Percentiles rank a stretch among this genome's conserved stretches.
Conservation (phyloP, 2,797 vertebrate species). For the Margarornis squamiger region DNA sequence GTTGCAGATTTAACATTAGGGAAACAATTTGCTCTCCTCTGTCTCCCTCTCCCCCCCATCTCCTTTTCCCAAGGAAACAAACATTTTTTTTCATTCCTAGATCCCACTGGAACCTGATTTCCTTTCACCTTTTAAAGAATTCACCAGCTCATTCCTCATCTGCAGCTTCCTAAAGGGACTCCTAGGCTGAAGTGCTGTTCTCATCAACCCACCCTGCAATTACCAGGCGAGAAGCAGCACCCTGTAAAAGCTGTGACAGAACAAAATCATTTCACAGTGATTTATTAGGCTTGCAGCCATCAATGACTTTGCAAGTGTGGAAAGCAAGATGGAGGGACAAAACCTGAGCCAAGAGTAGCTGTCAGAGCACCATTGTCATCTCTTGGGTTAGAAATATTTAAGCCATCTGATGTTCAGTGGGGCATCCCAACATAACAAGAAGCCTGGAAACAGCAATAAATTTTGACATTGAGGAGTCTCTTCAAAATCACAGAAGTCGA, state of each 20-base stretch:
- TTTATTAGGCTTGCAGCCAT: constrained; percentile 17
- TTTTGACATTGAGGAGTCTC: neutral
- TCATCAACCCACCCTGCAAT: neutral
- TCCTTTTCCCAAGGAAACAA: neutral
- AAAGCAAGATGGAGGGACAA: constrained; percentile 4
- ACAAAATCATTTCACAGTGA: constrained; percentile 4
- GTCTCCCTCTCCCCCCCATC: neutral
- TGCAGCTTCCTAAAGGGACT: neutral
- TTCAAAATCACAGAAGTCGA: neutral
- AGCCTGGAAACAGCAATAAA: neutral
- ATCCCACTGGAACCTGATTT: neutral
- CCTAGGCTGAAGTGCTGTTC: neutral
- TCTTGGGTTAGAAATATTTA: neutral
- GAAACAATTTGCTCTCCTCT: neutral
- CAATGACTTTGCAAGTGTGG: constrained; percentile 29
- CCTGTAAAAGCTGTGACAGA: neutral
- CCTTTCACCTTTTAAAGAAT: neutral
- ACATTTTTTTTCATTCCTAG: neutral
- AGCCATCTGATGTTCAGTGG: constrained; percentile 21
- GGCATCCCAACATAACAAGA: neutral
- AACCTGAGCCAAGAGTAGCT: neutral
- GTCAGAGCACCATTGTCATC: constrained; percentile 11
- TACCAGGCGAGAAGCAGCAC: neutral
- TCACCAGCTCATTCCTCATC: neutral
- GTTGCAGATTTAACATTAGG: neutral